Percentiles rank a stretch among this genome's conserved stretches.
phyloP scores from a whole-genome alignment of 2,797 vertebrate species.

The Pantherophis vulpinus region DNA sequence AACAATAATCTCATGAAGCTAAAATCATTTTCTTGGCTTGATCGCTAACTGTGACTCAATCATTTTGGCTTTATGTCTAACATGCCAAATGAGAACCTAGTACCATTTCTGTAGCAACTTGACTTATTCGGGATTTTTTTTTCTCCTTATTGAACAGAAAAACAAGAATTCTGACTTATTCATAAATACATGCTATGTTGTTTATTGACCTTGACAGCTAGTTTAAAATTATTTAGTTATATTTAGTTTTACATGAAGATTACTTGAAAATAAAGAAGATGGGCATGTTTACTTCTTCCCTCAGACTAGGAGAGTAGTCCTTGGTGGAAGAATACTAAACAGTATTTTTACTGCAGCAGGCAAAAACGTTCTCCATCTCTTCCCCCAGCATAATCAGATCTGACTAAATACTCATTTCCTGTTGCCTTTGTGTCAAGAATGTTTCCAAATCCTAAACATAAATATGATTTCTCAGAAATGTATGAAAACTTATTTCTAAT shows the following conservation, averaged over 20 bases:
- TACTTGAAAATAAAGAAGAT: conserved; percentile 13
- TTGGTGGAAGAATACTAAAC: neutral
- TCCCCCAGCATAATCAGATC: neutral
- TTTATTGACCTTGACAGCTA: conserved; percentile 28
- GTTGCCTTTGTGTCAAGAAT: conserved; percentile 31
- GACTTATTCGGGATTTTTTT: neutral
- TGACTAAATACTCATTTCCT: conserved; percentile 4
- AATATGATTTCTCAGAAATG: neutral
- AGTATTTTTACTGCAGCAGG: neutral
- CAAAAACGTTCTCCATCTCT: neutral
- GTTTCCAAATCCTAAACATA: conserved; percentile 9
- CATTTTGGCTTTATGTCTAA: conserved; percentile 32
- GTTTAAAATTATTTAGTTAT: conserved; percentile 13
- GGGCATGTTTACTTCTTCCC: conserved; percentile 22
- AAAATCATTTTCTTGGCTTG: conserved; percentile 55
- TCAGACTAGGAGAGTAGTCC: neutral
- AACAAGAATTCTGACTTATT: conserved; percentile 26
- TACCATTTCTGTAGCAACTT: conserved; percentile 39
- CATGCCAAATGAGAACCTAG: conserved; percentile 37
- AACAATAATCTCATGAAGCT: conserved; percentile 49
- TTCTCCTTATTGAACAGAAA: conserved; percentile 36
- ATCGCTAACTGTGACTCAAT: conserved; percentile 34
- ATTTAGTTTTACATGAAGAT: conserved; percentile 37
- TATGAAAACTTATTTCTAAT: neutral
- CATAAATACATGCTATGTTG: conserved; percentile 17